Evolutionary conservation across 2,888 invertebrate species (phyloP).

Genomic region (Agrotis segetum): DNA sequence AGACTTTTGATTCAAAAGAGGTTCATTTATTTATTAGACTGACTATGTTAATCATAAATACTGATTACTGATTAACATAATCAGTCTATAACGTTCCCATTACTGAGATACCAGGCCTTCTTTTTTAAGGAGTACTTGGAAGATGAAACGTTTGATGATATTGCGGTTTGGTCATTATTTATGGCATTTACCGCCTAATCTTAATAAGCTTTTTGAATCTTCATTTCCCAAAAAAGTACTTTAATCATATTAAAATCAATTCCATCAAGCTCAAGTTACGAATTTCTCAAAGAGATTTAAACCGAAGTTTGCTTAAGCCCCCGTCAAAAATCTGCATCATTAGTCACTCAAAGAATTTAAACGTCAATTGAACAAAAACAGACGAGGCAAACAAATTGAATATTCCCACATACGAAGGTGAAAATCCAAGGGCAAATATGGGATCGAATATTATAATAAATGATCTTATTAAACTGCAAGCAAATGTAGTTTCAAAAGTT

Average conservation of each 20-base stretch:
- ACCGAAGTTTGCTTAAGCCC: slow-evolving; percentile 71
- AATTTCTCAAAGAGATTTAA: slow-evolving; percentile 47
- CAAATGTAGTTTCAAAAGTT: slow-evolving; percentile 67
- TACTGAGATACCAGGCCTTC: too few relatives aligned
- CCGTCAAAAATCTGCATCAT: slow-evolving; percentile 82
- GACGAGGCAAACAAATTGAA: slow-evolving; percentile 88
- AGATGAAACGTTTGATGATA: too few relatives aligned
- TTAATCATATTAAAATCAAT: slow-evolving; percentile 23
- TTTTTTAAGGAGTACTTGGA: too few relatives aligned
- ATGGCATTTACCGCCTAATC: neutral
- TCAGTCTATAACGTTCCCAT: too few relatives aligned
- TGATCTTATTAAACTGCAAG: slow-evolving; percentile 70
- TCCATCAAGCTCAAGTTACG: slow-evolving; percentile 34
- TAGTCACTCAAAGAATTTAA: slow-evolving; percentile 85
- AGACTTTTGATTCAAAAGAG: neutral
- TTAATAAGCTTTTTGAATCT: neutral
- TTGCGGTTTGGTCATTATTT: neutral
- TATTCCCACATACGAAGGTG: slow-evolving; percentile 90
- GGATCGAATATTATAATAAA: slow-evolving; percentile 84
- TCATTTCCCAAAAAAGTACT: neutral
- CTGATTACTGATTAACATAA: too few relatives aligned
- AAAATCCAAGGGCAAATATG: slow-evolving; percentile 89
- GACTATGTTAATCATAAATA: too few relatives aligned
- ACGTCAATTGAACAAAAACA: slow-evolving; percentile 90
- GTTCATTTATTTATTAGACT: too few relatives aligned